Evolutionary conservation across 2,113 vertebrate species (phyloP), one percentile per base, ranked within the genome.

Genomic region (Ochotona curzoniae): DNA sequence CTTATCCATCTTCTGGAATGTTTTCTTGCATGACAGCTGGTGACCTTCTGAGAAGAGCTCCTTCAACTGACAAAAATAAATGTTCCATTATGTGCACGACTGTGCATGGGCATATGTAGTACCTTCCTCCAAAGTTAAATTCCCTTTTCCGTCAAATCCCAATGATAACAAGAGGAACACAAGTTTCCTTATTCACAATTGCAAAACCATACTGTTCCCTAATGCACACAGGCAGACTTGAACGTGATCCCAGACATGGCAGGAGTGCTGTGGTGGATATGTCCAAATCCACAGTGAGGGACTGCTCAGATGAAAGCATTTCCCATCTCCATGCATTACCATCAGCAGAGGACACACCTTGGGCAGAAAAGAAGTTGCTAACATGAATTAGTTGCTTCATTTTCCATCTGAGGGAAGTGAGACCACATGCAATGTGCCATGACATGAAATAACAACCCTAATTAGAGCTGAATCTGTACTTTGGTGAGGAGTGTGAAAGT

Each of bases 31-130:
- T 87, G 91, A 67, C 96, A 96, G 95, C 89, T 90, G 88, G 90
- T 94, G 95, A 96, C 96, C 95, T 95, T 96, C 95, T 66, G 79
- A 96, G 85, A 92, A 51, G 70, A 93, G 73, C 83, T 76, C 93
- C 80, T 95, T 78, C 73, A 47, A 38, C 14, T 54, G 93, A 92
- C 92, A 94, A 93, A 95, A 97, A 85, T 88, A 91, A 83, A 79
- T 7, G 9, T 83, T 94, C n/a, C 81, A 71, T 90, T 70, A 84
- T 90, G 83, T 93, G 64, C 69, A 49, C 85, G 63, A 87, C 83
- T 87, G 69, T 84, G 83, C 64, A 82, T 11, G 60, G 84, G 66
- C 91, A 74, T 84, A 93, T 64, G 87, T 83, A 90, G 83, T 93
- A 80, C 75, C 67, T 95, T 94, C 86, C 87, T 90, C 70, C 4